Percentiles rank a stretch among this genome's conserved stretches.
These are phyloP conservation scores for Cryptotermes secundus DNA, from an alignment of 1,140 invertebrate genomes.

Conservation along the genomic window DNA sequence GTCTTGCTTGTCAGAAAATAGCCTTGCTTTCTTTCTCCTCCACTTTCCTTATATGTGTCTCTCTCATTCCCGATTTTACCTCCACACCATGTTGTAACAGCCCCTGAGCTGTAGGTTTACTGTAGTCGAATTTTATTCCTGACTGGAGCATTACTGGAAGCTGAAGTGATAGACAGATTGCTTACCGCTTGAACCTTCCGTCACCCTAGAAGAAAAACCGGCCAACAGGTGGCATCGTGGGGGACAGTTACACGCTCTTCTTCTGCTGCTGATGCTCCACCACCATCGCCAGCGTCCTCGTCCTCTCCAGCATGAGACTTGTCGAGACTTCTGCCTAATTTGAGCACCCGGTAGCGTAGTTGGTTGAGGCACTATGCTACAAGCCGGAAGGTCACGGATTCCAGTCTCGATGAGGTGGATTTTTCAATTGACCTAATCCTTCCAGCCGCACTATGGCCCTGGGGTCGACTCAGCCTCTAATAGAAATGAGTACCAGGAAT, in stretches of 20 bases:
- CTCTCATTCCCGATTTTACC: background rate
- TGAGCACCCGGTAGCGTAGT: no score
- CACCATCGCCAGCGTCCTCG: no score
- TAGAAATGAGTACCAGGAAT: no score
- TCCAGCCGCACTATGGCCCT: no score
- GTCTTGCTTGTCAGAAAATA: slow-evolving; percentile 31
- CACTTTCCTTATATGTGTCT: background rate
- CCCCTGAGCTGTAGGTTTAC: background rate
- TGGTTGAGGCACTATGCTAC: no score
- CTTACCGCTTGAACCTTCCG: background rate
- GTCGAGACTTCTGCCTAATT: no score
- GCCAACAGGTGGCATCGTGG: background rate
- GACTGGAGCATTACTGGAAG: background rate
- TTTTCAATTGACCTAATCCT: no score
- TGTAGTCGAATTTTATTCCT: background rate
- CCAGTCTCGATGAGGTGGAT: no score
- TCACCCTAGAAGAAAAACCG: background rate
- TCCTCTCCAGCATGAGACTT: no score
- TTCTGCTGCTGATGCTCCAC: background rate
- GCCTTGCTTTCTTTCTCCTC: slow-evolving; percentile 19
- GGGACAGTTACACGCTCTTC: no score
- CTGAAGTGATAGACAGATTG: slow-evolving; percentile 1
- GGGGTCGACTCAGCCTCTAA: no score
- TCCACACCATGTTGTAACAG: background rate
- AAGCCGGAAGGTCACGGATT: no score